Evolutionary conservation across 64 coral and sea anemone species (phyloP).

Genomic region (Actinia tenebrosa): DNA sequence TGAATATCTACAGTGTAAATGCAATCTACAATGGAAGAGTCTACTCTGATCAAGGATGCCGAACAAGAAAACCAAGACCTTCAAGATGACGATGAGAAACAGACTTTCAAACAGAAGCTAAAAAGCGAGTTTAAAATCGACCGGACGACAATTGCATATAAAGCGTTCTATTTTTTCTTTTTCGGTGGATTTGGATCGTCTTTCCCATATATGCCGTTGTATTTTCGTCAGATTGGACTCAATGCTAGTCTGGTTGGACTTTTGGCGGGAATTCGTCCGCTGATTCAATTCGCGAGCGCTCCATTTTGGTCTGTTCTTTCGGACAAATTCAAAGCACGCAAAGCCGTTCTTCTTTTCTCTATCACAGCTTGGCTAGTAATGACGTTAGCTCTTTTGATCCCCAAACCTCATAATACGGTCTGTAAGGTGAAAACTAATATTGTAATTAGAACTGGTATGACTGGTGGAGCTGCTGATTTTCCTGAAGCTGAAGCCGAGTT

Average conservation of each 20-base stretch:
- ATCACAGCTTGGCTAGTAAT: constrained; percentile 80
- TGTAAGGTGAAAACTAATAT: constrained; percentile 27
- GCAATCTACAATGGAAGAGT: neutral
- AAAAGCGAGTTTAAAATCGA: constrained; percentile 43
- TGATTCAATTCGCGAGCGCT: constrained; percentile 80
- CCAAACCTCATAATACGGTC: constrained; percentile 50
- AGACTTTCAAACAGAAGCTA: constrained; percentile 17
- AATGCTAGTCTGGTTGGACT: constrained; percentile 70
- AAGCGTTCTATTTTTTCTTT: constrained; percentile 86
- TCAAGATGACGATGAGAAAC: neutral
- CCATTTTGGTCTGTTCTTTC: constrained; percentile 91
- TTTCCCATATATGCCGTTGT: constrained; percentile 85
- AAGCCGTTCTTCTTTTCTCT: constrained; percentile 71
- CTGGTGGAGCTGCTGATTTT: neutral
- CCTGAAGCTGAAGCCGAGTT: constrained; percentile 13
- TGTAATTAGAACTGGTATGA: neutral
- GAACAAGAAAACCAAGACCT: neutral
- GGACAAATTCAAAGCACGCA: constrained; percentile 69
- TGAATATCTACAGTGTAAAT: neutral
- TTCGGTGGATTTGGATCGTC: constrained; percentile 75
- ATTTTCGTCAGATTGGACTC: constrained; percentile 91
- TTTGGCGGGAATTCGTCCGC: constrained; percentile 75
- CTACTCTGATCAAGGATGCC: neutral
- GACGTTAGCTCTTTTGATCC: constrained; percentile 76
- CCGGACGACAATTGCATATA: constrained; percentile 53